Conservation (phyloP, 1,140 invertebrate species). For the Cherax destructor region DNA sequence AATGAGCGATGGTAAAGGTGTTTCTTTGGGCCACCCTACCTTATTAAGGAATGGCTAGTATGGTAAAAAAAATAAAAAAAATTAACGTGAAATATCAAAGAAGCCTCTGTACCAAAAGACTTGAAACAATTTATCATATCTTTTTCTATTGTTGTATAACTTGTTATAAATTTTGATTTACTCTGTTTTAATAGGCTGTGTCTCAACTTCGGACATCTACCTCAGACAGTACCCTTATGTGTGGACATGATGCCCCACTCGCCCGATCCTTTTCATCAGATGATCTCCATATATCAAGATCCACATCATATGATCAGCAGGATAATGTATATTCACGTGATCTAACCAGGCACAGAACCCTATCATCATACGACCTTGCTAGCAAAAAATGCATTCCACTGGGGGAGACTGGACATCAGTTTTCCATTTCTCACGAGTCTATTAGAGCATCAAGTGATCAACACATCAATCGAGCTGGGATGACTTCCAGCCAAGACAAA, state of each 20-base stretch:
- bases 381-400: conserved; percentile 14
- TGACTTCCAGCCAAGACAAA: background rate
- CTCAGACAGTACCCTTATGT: conserved; percentile 48
- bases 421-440: conserved; percentile 9
- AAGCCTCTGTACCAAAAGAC: no score
- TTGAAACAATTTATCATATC: no score
- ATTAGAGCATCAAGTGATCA: conserved; percentile 18
- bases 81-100: no score
- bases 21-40: no score
- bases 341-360: conserved; percentile 22
- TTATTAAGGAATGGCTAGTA: no score
- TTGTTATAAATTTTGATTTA: background rate
- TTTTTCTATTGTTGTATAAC: no score
- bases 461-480: conserved; percentile 5
- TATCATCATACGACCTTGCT: conserved; percentile 44
- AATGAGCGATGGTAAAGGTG: no score
- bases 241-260: conserved; percentile 43
- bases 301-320: conserved; percentile 11
- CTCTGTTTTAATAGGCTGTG: background rate
- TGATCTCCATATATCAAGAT: conserved; percentile 20
- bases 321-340: conserved; percentile 11
- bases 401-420: background rate
- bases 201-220: conserved; percentile 25
- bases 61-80: no score
- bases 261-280: conserved; percentile 43